These are phyloP conservation scores for Macrobrachium rosenbergii DNA, from an alignment of 1,140 invertebrate species.

Conservation along the genomic window DNA sequence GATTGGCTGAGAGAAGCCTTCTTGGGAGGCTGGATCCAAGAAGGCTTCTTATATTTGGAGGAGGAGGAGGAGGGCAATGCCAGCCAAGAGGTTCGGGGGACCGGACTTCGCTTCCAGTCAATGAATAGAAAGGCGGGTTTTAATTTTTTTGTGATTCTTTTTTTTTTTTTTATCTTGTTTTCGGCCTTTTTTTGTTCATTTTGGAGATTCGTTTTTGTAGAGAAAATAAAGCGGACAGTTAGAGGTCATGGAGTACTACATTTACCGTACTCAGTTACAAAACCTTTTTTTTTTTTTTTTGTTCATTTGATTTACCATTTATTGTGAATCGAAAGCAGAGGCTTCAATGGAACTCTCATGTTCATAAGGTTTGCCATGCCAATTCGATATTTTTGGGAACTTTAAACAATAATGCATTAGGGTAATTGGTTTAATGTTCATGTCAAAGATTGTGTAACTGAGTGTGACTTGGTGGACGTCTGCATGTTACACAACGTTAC, in stretches of 20 bases:
- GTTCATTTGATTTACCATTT: background rate
- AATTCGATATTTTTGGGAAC: background rate
- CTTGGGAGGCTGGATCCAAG: constrained; percentile 66
- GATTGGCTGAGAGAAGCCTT: constrained; percentile 63
- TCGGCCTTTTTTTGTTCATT: constrained; percentile 48
- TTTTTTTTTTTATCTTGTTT: constrained; percentile 39
- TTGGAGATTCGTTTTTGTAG: constrained; percentile 46
- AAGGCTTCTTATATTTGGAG: constrained; percentile 62
- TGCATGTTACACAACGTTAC: constrained; percentile 39
- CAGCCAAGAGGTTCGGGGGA: constrained; percentile 52
- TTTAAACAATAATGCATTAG: background rate
- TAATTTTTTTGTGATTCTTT: constrained; percentile 22
- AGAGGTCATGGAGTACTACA: constrained; percentile 30
- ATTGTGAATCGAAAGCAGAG: background rate
- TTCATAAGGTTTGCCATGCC: constrained; percentile 3
- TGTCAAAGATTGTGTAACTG: constrained; percentile 55
- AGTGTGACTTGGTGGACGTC: constrained; percentile 55
- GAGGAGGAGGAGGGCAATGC: constrained; percentile 55
- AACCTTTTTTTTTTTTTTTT: constrained; percentile 27
- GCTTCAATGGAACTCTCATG: background rate
- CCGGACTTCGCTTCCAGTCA: constrained; percentile 42
- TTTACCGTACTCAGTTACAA: constrained; percentile 56
- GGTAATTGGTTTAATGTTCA: background rate
- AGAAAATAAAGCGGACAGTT: constrained; percentile 62
- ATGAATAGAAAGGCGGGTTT: constrained; percentile 24